These are phyloP conservation scores for Scaptomyza parva DNA, from an alignment of 2,888 invertebrate genomes.

Conservation along the genomic window DNA sequence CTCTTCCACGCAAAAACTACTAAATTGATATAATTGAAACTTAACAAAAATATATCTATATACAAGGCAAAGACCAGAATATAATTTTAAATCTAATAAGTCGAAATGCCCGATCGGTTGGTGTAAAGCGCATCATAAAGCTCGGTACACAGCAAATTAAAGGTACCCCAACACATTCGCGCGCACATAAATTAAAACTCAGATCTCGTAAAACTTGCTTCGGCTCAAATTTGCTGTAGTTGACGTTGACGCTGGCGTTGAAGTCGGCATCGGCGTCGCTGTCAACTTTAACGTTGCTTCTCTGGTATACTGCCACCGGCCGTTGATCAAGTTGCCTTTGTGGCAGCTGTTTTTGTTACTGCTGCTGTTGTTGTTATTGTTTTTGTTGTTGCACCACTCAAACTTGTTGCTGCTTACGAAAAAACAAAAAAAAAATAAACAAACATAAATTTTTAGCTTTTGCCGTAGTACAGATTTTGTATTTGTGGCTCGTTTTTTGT, in stretches of 20 bases:
- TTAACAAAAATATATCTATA: no score
- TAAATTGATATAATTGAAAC: no score
- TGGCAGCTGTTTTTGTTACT: conserved; percentile 45
- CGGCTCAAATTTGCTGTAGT: conserved; percentile 52
- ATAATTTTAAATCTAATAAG: no score
- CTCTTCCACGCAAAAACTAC: no score
- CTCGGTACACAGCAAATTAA: conserved; percentile 60
- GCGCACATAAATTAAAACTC: conserved; percentile 60
- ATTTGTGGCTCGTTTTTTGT: conserved; percentile 20
- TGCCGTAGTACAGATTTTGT: conserved; percentile 37
- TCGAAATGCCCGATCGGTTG: conserved; percentile 16
- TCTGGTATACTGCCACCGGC: conserved; percentile 31
- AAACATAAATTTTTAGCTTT: conserved; percentile 54
- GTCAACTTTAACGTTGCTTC: conserved; percentile 11
- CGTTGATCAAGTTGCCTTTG: conserved; percentile 58
- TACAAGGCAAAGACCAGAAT: no score
- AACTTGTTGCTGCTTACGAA: conserved; percentile 70
- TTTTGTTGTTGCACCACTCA: conserved; percentile 76
- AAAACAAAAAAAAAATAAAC: no score
- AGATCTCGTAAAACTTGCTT: conserved; percentile 74
- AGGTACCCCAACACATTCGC: conserved; percentile 52
- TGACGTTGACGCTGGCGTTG: conserved; percentile 9
- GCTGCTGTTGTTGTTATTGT: conserved; percentile 30
- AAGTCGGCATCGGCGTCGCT: conserved; percentile 6
- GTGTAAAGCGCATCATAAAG: conserved; percentile 50